These are phyloP conservation scores for Naja naja DNA, from an alignment of 2,113 vertebrate genomes.

Conservation along the genomic window DNA sequence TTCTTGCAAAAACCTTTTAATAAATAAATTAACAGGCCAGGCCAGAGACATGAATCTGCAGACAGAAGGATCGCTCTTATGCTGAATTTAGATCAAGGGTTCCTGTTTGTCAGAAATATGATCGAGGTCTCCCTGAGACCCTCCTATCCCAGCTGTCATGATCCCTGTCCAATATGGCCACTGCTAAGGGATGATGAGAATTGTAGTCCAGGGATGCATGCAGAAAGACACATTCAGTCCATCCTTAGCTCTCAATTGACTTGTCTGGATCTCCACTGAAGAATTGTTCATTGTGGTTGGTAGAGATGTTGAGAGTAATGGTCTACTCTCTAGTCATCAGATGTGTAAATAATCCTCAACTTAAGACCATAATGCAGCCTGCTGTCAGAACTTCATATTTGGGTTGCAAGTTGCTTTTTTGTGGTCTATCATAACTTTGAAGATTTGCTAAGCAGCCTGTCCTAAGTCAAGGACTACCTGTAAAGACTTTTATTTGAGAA, in stretches of 20 bases:
- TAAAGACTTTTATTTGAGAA: background rate
- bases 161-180: background rate
- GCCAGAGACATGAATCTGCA: background rate
- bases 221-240: background rate
- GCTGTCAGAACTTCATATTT: accelerated
- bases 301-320: background rate
- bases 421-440: no score
- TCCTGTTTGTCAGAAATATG: background rate
- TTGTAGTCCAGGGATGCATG: background rate
- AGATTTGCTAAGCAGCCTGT: accelerated
- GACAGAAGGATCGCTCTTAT: background rate
- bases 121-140: background rate
- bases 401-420: no score
- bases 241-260: background rate
- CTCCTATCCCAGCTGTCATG: background rate
- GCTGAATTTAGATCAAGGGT: background rate
- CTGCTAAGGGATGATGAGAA: background rate
- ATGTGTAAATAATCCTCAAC: accelerated
- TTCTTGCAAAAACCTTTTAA: background rate
- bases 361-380: no score
- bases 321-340: accelerated
- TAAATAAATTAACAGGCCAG: background rate
- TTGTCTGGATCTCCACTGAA: background rate
- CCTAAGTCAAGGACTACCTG: no score
- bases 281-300: background rate